phyloP scores from a whole-genome alignment of 1,140 invertebrate genomes.

The Ceratosolen solmsi region DNA sequence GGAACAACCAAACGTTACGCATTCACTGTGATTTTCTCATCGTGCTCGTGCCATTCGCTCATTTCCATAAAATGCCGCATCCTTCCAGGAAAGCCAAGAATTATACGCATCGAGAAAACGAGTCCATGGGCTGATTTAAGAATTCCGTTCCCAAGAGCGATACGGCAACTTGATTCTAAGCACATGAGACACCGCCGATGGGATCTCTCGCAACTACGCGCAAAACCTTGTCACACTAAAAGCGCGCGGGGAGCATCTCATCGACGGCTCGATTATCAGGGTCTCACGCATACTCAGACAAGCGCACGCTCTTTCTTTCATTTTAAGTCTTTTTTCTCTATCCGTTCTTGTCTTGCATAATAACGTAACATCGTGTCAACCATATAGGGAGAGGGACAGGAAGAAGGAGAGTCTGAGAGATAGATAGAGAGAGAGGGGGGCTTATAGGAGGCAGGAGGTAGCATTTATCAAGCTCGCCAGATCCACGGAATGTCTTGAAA shows the following conservation, averaged over 20 bases:
- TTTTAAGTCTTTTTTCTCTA: neutral
- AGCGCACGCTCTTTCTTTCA: neutral
- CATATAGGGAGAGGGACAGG: neutral
- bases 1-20: slow-evolving; percentile 5
- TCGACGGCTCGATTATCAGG: neutral
- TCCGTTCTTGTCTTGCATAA: slow-evolving; percentile 17
- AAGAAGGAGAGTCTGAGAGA: neutral
- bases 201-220: neutral
- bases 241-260: slow-evolving; percentile 6
- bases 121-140: slow-evolving; percentile 3
- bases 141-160: slow-evolving; percentile 36
- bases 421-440: neutral
- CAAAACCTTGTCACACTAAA: slow-evolving; percentile 35
- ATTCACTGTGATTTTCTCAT: slow-evolving; percentile 35
- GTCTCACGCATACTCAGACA: neutral
- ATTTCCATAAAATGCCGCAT: slow-evolving; percentile 47
- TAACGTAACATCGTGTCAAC: slow-evolving; percentile 9
- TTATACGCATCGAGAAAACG: slow-evolving; percentile 37
- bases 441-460: slow-evolving; percentile 11
- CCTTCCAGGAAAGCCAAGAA: slow-evolving; percentile 47
- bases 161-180: slow-evolving; percentile 2
- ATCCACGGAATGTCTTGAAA: slow-evolving; percentile 67
- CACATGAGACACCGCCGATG: neutral
- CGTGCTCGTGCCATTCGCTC: slow-evolving; percentile 24
- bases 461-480: slow-evolving; percentile 69